A percentile compares a stretch with the other conserved stretches of the same genome.
phyloP scores from a whole-genome alignment of 2,888 invertebrate genomes.

The Acrocyrtus sp. region DNA sequence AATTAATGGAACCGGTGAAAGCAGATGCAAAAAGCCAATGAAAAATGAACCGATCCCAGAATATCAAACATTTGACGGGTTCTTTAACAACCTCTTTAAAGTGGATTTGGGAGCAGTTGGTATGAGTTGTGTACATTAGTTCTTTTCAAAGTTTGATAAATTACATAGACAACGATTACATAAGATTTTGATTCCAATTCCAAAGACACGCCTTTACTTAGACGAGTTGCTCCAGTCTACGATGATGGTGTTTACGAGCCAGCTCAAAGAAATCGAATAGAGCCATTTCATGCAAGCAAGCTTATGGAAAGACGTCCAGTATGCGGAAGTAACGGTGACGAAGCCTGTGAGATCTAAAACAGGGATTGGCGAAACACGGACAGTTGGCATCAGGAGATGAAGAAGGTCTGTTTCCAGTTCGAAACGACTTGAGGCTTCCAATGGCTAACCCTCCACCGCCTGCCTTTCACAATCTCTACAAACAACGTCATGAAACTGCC shows the following conservation, averaged over 20 bases:
- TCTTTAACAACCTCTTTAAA: conserved; percentile 68
- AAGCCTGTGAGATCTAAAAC: conserved; percentile 66
- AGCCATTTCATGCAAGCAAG: conserved; percentile 69
- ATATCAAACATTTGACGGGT: conserved; percentile 68
- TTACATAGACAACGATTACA: no score
- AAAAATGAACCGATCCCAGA: conserved; percentile 64
- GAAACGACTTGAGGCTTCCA: conserved; percentile 70
- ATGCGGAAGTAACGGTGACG: conserved; percentile 23
- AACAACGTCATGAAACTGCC: conserved; percentile 66
- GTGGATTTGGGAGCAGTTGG: conserved; percentile 68
- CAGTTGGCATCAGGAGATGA: conserved; percentile 67
- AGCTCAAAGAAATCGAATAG: conserved; percentile 68
- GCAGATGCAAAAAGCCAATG: not conserved
- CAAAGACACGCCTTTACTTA: conserved; percentile 70
- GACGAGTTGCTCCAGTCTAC: conserved; percentile 71
- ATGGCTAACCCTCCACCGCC: conserved; percentile 73
- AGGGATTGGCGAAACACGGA: conserved; percentile 68
- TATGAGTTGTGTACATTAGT: conserved; percentile 58
- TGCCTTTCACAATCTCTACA: conserved; percentile 67
- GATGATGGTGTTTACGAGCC: conserved; percentile 71
- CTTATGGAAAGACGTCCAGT: conserved; percentile 67
- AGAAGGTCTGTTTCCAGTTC: conserved; percentile 69
- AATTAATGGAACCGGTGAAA: not conserved
- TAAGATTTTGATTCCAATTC: conserved; percentile 1
- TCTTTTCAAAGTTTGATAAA: not conserved